Base-by-base conservation (phyloP, 92 coral and sea anemone genomes). In the Paragorgia papillata region DNA sequence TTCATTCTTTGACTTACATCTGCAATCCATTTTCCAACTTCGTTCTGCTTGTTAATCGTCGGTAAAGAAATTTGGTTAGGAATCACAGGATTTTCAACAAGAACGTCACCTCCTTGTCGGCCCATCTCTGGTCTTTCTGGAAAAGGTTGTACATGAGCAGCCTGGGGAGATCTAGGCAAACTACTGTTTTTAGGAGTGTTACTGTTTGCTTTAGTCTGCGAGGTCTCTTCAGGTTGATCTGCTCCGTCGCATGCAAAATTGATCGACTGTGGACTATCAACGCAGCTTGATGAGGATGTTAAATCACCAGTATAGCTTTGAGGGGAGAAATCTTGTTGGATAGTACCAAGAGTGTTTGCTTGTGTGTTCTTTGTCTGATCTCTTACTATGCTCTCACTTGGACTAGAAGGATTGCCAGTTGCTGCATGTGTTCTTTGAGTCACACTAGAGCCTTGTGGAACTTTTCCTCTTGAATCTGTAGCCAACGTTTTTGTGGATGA, bases 1-100 rank as follows among this genome's bases (percentile, higher is more conserved):
- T 96, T 95, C 99, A 95, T 95, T 51, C 99, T 79, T 17, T 93
- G 84, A 68, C 88, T 90, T 0, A 95, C 99, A 59, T 91, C 99
- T 67, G 71, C 85, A 66, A 95, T 97, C 99, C 99, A 95, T 12
- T 74, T 87, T 30, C 85, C 96, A 56, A 95, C 92, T 76, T 94
- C 97, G 32, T 81, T 87, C 61, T 79, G 84, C 22, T 79, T 73
- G 61, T 91, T 93, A 58, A 95, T 85, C 65, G 92, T 95, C 50
- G 99, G 99, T 18, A 95, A 74, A 24, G 85, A 81, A 55, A 91
- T 81, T 10, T 85, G 83, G 25, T 75, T 76, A 26, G 81, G 51
- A 28, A 70, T 69, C 7, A 90, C 84, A 12, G 78, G 79, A 58
- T 89, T 93, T 20, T 85, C 92, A 31, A 89, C 88, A 7, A 92